Evolutionary conservation across 1,140 invertebrate species (phyloP).

Genomic region (Araneus ventricosus): DNA sequence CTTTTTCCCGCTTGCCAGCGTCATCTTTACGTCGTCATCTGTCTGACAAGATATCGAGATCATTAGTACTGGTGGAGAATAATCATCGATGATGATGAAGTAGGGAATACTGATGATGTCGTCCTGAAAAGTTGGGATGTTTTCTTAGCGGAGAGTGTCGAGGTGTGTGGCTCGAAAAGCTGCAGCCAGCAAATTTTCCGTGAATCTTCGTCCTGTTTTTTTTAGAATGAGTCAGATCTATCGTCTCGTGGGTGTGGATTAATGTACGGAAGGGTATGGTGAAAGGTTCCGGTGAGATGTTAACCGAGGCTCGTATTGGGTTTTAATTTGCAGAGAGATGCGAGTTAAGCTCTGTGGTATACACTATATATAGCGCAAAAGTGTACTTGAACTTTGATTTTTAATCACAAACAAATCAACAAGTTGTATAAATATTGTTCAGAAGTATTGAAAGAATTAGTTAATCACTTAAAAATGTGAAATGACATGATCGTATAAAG

Average conservation of each 20-base stretch:
- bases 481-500: no score
- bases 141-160: conserved; percentile 2
- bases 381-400: no score
- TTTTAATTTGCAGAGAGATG: not conserved
- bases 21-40: conserved; percentile 31
- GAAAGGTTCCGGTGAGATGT: not conserved
- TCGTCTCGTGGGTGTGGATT: not conserved
- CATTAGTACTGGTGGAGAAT: conserved; percentile 31
- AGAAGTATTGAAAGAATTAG: no score
- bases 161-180: not conserved
- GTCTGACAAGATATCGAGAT: conserved; percentile 50
- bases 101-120: conserved; percentile 20
- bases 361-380: no score
- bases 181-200: not conserved
- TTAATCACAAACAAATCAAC: no score
- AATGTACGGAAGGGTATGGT: not conserved
- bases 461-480: no score
- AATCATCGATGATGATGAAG: conserved; percentile 39
- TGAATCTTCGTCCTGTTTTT: not conserved
- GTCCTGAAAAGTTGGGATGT: not conserved
- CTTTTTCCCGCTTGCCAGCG: not conserved
- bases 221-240: not conserved
- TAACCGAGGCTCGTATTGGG: not conserved
- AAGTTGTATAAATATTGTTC: no score
- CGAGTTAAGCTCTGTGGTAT: not conserved